phyloP scores from a whole-genome alignment of 2,888 invertebrate species.

The Shargacucullia verbasci region DNA sequence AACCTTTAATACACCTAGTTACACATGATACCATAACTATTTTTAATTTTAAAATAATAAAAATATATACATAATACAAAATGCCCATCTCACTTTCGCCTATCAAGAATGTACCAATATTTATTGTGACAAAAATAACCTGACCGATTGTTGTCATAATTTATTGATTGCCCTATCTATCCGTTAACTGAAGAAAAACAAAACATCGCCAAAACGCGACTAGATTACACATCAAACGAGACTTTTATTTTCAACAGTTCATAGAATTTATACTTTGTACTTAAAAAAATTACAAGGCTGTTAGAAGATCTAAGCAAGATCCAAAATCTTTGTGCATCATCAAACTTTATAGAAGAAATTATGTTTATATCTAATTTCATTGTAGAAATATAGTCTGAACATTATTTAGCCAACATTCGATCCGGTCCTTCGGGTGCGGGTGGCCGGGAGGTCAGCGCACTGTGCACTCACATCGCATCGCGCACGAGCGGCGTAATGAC shows the following conservation, averaged over 20 bases:
- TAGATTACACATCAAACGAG: slow-evolving; percentile 55
- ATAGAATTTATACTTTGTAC: slow-evolving; percentile 70
- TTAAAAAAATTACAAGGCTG: slow-evolving; percentile 78
- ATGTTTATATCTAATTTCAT: slow-evolving; percentile 52
- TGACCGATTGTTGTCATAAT: slow-evolving; percentile 43
- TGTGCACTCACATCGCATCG: slow-evolving; percentile 23
- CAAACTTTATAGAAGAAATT: slow-evolving; percentile 57
- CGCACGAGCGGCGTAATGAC: slow-evolving; percentile 14
- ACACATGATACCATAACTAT: slow-evolving; percentile 63
- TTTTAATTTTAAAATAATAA: slow-evolving; percentile 66
- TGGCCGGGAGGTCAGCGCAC: slow-evolving; percentile 24
- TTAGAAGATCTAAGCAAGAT: slow-evolving; percentile 69
- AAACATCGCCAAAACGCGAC: slow-evolving; percentile 58
- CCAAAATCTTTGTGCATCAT: slow-evolving; percentile 75
- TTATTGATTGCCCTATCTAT: slow-evolving; percentile 38
- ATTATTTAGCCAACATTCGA: slow-evolving; percentile 25
- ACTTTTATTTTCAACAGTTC: slow-evolving; percentile 64
- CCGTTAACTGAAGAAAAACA: slow-evolving; percentile 39
- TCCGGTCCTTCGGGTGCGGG: slow-evolving; percentile 4
- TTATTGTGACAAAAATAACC: slow-evolving; percentile 49
- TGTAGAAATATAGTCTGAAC: slow-evolving; percentile 56
- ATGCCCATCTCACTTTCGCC: slow-evolving; percentile 69
- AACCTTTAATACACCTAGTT: slow-evolving; percentile 71
- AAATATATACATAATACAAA: slow-evolving; percentile 73
- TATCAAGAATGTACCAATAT: slow-evolving; percentile 48